phyloP scores from a whole-genome alignment of 2,888 invertebrate genomes.

The Plebejus melissa region DNA sequence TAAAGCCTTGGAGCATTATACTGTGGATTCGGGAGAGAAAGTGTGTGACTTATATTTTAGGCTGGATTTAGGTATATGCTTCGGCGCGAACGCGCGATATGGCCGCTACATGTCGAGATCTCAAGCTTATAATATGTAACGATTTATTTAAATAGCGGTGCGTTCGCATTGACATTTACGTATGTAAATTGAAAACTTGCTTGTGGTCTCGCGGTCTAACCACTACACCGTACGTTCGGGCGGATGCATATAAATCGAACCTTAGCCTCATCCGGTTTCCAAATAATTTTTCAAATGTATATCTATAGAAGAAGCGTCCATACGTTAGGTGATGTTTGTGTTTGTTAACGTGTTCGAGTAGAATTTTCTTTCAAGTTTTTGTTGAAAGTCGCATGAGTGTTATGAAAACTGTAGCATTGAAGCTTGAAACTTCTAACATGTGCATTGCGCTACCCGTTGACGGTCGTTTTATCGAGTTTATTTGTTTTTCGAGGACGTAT shows the following conservation, averaged over 20 bases:
- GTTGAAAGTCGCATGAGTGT: conserved; percentile 9
- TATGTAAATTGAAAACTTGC: too few species aligned
- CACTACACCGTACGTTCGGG: too few species aligned
- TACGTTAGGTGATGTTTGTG: conserved; percentile 11
- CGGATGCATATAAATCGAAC: too few species aligned
- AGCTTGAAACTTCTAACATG: neutral
- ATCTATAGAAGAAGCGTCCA: conserved; percentile 8
- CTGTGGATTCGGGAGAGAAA: neutral
- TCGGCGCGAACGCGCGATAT: too few species aligned
- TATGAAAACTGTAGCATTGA: neutral
- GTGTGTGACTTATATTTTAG: conserved; percentile 7
- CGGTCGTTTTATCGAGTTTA: neutral
- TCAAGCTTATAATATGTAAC: too few species aligned
- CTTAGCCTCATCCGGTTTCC: neutral
- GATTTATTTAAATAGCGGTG: too few species aligned
- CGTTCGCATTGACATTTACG: too few species aligned
- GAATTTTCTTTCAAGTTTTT: neutral
- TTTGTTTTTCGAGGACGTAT: neutral
- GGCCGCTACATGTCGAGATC: too few species aligned
- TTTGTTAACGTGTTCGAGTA: neutral
- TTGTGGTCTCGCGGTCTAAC: too few species aligned
- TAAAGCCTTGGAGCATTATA: too few species aligned
- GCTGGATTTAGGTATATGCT: too few species aligned
- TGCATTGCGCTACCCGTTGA: neutral
- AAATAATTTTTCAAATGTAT: neutral